phyloP scores from a whole-genome alignment of 2,888 invertebrate genomes.

The Papilio protenor region DNA sequence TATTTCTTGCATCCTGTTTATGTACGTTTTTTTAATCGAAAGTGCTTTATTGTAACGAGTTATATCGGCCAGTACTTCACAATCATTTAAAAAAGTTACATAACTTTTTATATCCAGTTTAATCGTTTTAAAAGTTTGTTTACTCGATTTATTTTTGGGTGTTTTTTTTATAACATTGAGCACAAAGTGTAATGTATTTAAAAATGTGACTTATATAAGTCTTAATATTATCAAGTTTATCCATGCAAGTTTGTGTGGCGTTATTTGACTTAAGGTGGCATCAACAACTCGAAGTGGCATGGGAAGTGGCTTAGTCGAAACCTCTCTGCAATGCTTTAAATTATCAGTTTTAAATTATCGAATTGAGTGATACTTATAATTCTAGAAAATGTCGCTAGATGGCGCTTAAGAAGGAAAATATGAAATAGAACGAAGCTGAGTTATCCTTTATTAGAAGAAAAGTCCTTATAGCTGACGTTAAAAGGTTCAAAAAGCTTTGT shows the following conservation, averaged over 20 bases:
- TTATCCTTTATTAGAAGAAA: neutral
- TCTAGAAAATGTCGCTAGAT: neutral
- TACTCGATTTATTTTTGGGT: neutral
- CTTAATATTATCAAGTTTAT: too few relatives aligned
- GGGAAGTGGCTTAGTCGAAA: too few relatives aligned
- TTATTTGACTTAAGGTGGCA: too few relatives aligned
- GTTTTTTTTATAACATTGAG: neutral
- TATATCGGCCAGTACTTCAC: neutral
- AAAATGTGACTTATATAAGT: neutral
- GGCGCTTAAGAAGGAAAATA: neutral
- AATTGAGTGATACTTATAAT: neutral
- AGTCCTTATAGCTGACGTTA: neutral
- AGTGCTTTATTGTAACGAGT: conserved; percentile 27
- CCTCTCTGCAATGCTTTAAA: too few relatives aligned
- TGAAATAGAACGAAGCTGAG: neutral
- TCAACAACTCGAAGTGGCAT: too few relatives aligned
- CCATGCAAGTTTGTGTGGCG: too few relatives aligned
- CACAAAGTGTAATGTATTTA: neutral
- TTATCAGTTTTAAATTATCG: neutral
- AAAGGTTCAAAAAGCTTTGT: neutral
- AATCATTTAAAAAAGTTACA: conserved; percentile 11
- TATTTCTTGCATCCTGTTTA: conserved; percentile 5
- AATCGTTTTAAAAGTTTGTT: conserved; percentile 3
- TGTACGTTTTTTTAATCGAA: conserved; percentile 21
- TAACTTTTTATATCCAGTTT: conserved; percentile 15